Base-by-base conservation (phyloP, 2,113 vertebrate species). In the Indicator indicator region DNA sequence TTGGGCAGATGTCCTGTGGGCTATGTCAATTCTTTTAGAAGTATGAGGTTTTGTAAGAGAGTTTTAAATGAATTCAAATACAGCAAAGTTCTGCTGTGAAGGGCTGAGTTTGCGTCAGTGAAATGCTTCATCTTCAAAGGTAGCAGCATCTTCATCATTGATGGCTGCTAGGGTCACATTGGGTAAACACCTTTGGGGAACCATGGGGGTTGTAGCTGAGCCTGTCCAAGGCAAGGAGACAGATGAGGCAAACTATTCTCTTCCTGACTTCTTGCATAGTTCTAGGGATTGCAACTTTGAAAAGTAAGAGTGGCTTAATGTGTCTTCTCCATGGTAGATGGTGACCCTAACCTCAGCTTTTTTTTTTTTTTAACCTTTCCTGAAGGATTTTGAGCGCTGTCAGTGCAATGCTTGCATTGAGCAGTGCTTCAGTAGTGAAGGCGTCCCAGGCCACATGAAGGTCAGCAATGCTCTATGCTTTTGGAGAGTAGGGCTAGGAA, bases 381-480 rank as follows among this genome's bases (percentile, higher is more conserved):
- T 13, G 40, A 3, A 48, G 40, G 59, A 26, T 38, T 95, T 85
- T 32, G 55, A 79, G 50, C 36, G 33, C 3, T 7, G 23, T 2
- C 63, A 52, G 18, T 13, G 7, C 6, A 5, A 62, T 5, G 6
- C 26, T n/a, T 20, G 28, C 28, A 5, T 2, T 54, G 50, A 1
- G 27, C 24, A 19, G 5, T 44, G 42, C 42, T 44, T 16, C 14
- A 3, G 13, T 16, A n/a, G 40, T 0, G 15, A 38, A 38, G 32
- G 23, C n/a, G 27, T 52, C 21, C 24, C 58, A 27, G 36, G 15
- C 40, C 56, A 9, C 0, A 0, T 6, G 58, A 19, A 33, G 38
- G 54, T 82, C 54, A 65, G 80, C 5, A 4, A 32, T 21, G 26
- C 24, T 79, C 24, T 14, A 62, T 38, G 20, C 36, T 82, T 70